phyloP scores from a whole-genome alignment of 2,113 vertebrate species.

The Diadophis punctatus region DNA sequence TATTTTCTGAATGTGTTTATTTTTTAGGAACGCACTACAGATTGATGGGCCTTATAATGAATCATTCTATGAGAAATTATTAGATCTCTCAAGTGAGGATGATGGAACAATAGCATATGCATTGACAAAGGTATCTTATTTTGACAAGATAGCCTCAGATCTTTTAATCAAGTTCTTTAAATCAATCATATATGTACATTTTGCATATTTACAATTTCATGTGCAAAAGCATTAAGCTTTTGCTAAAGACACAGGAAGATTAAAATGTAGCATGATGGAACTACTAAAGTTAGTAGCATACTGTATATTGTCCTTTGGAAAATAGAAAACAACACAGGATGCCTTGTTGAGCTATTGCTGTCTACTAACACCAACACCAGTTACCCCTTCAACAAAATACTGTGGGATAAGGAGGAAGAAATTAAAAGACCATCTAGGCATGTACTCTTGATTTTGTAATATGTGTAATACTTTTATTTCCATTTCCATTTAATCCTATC shows the following conservation, averaged over 20 bases:
- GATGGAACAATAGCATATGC: conserved; percentile 88
- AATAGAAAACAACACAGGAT: not conserved
- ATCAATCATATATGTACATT: not conserved
- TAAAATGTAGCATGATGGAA: not conserved
- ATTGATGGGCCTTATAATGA: conserved; percentile 91
- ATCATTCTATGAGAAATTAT: conserved; percentile 85
- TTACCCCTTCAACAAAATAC: not conserved
- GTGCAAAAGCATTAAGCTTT: not conserved
- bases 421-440: not conserved
- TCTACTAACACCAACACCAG: not conserved
- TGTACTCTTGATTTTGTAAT: not conserved
- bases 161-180: not conserved
- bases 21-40: conserved; percentile 79
- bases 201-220: not conserved
- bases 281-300: not conserved
- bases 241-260: not conserved
- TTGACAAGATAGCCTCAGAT: accelerated
- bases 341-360: not conserved
- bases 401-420: not conserved
- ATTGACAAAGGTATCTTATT: conserved; percentile 76
- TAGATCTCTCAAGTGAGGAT: conserved; percentile 82
- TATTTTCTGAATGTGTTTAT: not conserved
- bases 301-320: not conserved
- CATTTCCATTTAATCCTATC: not conserved
- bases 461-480: not conserved